Evolutionary conservation across 2,113 vertebrate species (phyloP).

Genomic region (Dasyurus viverrinus): DNA sequence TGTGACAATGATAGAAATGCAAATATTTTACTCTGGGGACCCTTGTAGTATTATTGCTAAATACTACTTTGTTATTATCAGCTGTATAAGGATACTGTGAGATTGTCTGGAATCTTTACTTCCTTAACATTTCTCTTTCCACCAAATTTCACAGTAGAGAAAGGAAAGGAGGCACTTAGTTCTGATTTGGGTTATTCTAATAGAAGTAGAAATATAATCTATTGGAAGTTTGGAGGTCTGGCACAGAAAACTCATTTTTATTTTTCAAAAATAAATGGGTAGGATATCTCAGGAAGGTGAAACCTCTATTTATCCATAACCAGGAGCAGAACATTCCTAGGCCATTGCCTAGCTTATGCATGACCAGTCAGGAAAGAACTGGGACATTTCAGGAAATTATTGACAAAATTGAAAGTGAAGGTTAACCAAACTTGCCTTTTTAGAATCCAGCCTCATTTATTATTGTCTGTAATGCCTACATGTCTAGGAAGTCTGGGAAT

Average conservation of each 20-base stretch:
- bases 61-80: not conserved
- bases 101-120: not conserved
- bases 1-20: not conserved
- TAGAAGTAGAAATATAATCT: not conserved
- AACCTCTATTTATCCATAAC: not conserved
- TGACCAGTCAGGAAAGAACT: not conserved
- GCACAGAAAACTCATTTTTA: not conserved
- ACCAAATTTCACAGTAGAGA: not conserved
- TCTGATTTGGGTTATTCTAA: not conserved
- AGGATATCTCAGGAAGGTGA: not conserved
- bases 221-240: not conserved
- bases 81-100: not conserved
- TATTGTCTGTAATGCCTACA: not conserved
- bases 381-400: not conserved
- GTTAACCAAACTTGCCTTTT: not conserved
- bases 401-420: not conserved
- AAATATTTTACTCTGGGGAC: not conserved
- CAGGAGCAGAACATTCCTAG: not conserved
- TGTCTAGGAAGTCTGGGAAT: not conserved
- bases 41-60: not conserved
- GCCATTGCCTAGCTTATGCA: not conserved
- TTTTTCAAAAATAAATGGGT: not conserved
- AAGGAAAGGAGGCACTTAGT: not conserved
- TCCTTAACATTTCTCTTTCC: not conserved
- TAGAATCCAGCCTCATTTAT: not conserved